Conservation (phyloP, 2,888 invertebrate genomes). For the Meganola albula region DNA sequence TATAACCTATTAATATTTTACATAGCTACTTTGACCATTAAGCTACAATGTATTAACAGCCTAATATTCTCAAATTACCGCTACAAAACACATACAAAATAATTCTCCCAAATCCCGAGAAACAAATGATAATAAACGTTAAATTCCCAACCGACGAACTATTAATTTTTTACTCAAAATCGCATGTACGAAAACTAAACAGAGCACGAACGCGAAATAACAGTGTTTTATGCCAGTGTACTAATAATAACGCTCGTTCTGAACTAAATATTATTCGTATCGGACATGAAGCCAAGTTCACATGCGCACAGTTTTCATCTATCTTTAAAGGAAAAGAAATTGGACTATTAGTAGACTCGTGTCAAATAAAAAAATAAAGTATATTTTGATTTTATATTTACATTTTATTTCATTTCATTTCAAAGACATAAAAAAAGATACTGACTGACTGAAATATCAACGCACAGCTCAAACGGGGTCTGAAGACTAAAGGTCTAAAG, state of each 20-base stretch:
- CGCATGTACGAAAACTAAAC: slow-evolving; percentile 46
- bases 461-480: too few relatives aligned
- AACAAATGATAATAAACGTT: slow-evolving; percentile 28
- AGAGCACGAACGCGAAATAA: slow-evolving; percentile 48
- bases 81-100: slow-evolving; percentile 8
- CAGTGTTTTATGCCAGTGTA: slow-evolving; percentile 48
- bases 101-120: slow-evolving; percentile 18
- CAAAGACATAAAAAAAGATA: too few relatives aligned
- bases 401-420: too few relatives aligned
- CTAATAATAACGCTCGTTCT: slow-evolving; percentile 41
- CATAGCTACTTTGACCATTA: too few relatives aligned
- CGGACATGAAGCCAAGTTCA: slow-evolving; percentile 23
- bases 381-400: too few relatives aligned
- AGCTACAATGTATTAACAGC: slow-evolving; percentile 1
- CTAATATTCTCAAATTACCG: slow-evolving; percentile 3
- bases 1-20: too few relatives aligned
- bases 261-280: slow-evolving; percentile 27
- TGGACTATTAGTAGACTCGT: too few relatives aligned
- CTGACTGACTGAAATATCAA: too few relatives aligned
- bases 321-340: too few relatives aligned
- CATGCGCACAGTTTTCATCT: slow-evolving; percentile 7
- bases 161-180: slow-evolving; percentile 43
- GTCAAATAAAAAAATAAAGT: too few relatives aligned
- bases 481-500: too few relatives aligned
- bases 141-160: slow-evolving; percentile 25